These are phyloP conservation scores for Acanthopleura granulata DNA, from an alignment of 2,888 invertebrate species.

Conservation along the genomic window DNA sequence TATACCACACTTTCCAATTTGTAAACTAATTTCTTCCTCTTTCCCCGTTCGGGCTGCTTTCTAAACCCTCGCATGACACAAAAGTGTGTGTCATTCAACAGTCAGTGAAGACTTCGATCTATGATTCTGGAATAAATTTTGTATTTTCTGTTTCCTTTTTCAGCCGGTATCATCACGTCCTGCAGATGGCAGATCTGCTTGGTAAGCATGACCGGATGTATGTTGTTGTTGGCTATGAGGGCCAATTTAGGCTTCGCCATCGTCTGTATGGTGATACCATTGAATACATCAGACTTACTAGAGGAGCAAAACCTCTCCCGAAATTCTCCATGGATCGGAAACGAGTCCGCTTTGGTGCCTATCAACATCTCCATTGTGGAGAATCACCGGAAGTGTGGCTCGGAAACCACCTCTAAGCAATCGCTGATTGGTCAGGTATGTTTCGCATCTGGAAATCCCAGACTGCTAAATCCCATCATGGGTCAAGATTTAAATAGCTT, in stretches of 20 bases:
- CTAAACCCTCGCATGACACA: too few species aligned
- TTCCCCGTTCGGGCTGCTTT: too few species aligned
- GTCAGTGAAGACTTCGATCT: too few species aligned
- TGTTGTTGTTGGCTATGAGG: neutral
- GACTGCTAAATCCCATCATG: too few species aligned
- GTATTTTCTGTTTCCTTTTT: neutral
- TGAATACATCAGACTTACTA: neutral
- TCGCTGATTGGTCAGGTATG: neutral
- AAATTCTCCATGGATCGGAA: neutral
- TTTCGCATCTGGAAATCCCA: too few species aligned
- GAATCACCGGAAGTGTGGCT: neutral
- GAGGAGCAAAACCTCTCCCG: neutral
- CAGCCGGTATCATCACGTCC: neutral
- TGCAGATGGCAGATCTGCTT: neutral
- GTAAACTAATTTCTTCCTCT: too few species aligned
- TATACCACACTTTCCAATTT: too few species aligned
- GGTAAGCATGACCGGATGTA: neutral
- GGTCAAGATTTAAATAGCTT: too few species aligned
- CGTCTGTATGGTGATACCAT: conserved; percentile 3
- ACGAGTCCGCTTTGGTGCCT: neutral
- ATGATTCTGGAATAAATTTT: too few species aligned
- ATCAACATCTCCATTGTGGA: neutral
- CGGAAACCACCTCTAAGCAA: neutral
- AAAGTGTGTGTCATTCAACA: too few species aligned
- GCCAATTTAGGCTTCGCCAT: conserved; percentile 3